Evolutionary conservation across 1,140 invertebrate genomes (phyloP), one percentile per base, ranked within the genome.

Genomic region (Caenorhabditis inopinata): DNA sequence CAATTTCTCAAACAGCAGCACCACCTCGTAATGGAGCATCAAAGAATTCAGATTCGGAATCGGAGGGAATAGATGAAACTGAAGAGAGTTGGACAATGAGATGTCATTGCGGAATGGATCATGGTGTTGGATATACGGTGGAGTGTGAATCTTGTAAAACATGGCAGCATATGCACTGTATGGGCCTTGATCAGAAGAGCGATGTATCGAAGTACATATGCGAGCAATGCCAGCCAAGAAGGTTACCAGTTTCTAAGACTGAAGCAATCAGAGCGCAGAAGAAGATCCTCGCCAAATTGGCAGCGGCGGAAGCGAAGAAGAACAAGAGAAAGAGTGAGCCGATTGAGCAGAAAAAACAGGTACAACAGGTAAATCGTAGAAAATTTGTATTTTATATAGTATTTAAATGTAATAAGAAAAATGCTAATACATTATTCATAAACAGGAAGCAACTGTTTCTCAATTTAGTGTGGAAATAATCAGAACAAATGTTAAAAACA

Each of bases 21-120:
- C 18, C 58, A 2, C 16, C 58, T 16, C 58, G 58, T 38, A 42
- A 18, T 1, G 58, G 32, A 38, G n/a, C 14, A 9, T 2, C 25
- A 18, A 18, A 38, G 25, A 68, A 68, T 29, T 68, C 58, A 32
- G 58, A 68, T 68, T 68, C 58, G 0, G 58, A 68, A 38, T 68
- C 58, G 2, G 58, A 68, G 14, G 58, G 32, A 18, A 27, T 68
- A 11, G 51, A 32, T 1, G 58, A 29, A 32, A 14, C 38, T 14
- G 32, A 27, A 7, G 58, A 68, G 58, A 68, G 58, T 9, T 68
- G 58, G 58, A n/a, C 5, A 32, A 68, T 68, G 58, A 16, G 58
- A 18, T 68, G 58, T 12, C 58, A 68, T 18, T 68, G 58, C 23
- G 58, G n/a, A 21, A 68, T 68, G 58, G 58, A 68, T 42, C 58